Evolutionary conservation across 1,140 invertebrate species (phyloP).

Genomic region (Drosophila melanica): DNA sequence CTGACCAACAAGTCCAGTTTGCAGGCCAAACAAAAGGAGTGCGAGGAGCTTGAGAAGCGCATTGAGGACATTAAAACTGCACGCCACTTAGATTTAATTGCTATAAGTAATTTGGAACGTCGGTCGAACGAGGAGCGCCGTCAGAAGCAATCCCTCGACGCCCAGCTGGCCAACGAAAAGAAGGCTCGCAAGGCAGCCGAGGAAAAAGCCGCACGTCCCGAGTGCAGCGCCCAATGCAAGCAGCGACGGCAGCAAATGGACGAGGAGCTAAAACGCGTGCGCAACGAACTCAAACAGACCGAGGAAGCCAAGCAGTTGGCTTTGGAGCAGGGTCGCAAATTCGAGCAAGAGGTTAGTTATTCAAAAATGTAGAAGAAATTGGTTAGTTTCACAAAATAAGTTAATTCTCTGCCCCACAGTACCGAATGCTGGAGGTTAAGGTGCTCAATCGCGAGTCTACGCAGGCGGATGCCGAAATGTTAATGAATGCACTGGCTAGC

Average conservation of each 20-base stretch:
- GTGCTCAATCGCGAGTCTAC: slow-evolving; percentile 87
- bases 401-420: slow-evolving; percentile 21
- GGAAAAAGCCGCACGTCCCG: slow-evolving; percentile 86
- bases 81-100: slow-evolving; percentile 91
- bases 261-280: slow-evolving; percentile 89
- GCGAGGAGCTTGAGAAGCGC: slow-evolving; percentile 84
- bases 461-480: slow-evolving; percentile 91
- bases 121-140: slow-evolving; percentile 93
- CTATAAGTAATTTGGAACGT: slow-evolving; percentile 90
- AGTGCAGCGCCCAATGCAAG: slow-evolving; percentile 93
- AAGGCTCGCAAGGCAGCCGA: slow-evolving; percentile 89
- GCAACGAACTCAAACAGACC: slow-evolving; percentile 89
- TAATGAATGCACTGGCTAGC: slow-evolving; percentile 91
- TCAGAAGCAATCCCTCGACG: slow-evolving; percentile 89
- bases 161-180: slow-evolving; percentile 90
- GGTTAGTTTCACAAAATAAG: no score
- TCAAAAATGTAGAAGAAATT: not conserved
- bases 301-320: slow-evolving; percentile 86
- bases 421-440: slow-evolving; percentile 76
- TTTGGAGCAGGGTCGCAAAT: slow-evolving; percentile 77
- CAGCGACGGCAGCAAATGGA: slow-evolving; percentile 90
- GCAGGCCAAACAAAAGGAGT: slow-evolving; percentile 83
- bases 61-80: slow-evolving; percentile 89
- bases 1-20: slow-evolving; percentile 80
- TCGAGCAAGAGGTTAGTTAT: slow-evolving; percentile 74